These are phyloP conservation scores for Pedicia rivosa DNA, from an alignment of 2,888 invertebrate species.

Conservation along the genomic window DNA sequence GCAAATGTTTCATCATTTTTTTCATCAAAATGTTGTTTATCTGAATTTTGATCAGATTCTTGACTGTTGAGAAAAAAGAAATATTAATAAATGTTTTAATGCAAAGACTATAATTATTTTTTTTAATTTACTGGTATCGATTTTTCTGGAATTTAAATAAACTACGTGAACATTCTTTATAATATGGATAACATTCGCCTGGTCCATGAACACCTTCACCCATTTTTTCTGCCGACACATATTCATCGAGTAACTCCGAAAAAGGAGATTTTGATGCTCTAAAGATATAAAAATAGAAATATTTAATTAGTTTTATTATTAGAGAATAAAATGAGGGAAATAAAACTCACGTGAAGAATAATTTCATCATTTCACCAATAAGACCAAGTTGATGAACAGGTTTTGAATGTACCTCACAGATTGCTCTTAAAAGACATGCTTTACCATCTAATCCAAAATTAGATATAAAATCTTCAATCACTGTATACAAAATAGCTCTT, in stretches of 20 bases:
- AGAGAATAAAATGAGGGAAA: neutral
- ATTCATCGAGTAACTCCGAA: conserved; percentile 52
- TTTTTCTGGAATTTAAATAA: conserved; percentile 37
- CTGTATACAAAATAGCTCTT: conserved; percentile 59
- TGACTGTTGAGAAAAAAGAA: too few species aligned
- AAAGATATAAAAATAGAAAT: conserved; percentile 9
- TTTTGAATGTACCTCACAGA: conserved; percentile 74
- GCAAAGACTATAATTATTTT: too few species aligned
- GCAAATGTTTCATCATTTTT: neutral
- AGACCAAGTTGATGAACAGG: conserved; percentile 62
- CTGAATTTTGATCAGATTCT: too few species aligned
- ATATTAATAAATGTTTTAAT: too few species aligned
- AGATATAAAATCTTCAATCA: conserved; percentile 61
- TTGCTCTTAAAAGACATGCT: conserved; percentile 65
- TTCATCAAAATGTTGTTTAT: too few species aligned
- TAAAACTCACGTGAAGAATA: conserved; percentile 62
- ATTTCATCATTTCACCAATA: conserved; percentile 63
- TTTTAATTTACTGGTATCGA: conserved; percentile 24
- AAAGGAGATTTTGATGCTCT: conserved; percentile 74
- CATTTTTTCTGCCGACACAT: conserved; percentile 63
- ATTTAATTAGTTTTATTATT: neutral
- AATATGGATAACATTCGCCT: conserved; percentile 76
- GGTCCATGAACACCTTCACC: conserved; percentile 45
- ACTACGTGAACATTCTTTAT: conserved; percentile 66
- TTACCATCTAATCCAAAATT: conserved; percentile 71